Evolutionary conservation across 2,113 vertebrate genomes (phyloP), one percentile per base, ranked within the genome.

Genomic region (Parotia lawesii): DNA sequence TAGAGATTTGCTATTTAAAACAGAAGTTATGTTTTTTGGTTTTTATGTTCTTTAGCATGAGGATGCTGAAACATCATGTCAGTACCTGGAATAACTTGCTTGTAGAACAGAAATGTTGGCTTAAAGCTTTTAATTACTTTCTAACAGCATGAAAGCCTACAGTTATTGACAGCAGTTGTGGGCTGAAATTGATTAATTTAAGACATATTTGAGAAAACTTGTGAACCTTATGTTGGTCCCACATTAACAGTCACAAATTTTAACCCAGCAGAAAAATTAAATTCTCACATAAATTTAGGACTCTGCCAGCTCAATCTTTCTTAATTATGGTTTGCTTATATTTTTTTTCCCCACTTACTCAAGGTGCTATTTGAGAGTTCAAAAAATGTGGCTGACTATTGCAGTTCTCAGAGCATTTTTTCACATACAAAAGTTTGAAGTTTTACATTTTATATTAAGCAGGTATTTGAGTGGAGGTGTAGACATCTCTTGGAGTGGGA

Each of bases 71-170:
- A 85, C 8, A 38, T 53, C 6, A 18, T 37, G 3, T 48, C 64
- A 73, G 21, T 74, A 78, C 27, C 70, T 93, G 83, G 89, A 96
- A 70, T 37, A 58, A 73, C 71, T 84, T 74, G 12, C 44, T 81
- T 67, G 11, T 54, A 44, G 27, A 44, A 66, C 11, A 70, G 27
- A 90, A 85, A 58, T 44, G 2, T 44, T 58, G 4, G 13, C 75
- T 80, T 94, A 71, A 92, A 84, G 28, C 19, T 79, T 89, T 89
- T 75, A 72, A 76, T 76, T 94, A 40, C 35, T 91, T 94, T 78
- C 29, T 56, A 57, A 84, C 44, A 33, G 15, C 22, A 70, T 60
- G 70, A 80, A 61, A 80, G 1, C 20, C 28, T 19, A 51, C 50
- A 60, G 44, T 29, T 87, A 75, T 51, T 87, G 65, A 54, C 15